Conservation (phyloP, 23 tunicate genomes). For the Trididemnum miniatum region DNA sequence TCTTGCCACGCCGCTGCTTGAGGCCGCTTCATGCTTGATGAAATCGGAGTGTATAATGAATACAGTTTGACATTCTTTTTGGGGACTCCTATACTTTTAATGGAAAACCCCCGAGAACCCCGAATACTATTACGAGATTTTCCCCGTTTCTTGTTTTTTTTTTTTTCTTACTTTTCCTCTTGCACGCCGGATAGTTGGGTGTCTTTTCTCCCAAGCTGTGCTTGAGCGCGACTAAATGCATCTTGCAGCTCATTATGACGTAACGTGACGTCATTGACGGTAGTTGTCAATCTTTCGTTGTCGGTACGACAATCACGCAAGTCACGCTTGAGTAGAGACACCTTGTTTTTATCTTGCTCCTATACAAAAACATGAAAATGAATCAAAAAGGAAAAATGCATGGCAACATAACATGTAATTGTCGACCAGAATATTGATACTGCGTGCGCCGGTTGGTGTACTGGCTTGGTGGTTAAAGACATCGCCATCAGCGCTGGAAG, state of each 20-base stretch:
- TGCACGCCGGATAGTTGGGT: slow-evolving; percentile 46
- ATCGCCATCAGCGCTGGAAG: too few relatives aligned
- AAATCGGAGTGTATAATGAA: too few relatives aligned
- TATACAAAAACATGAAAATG: background rate
- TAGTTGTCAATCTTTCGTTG: slow-evolving; percentile 69
- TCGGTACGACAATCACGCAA: slow-evolving; percentile 64
- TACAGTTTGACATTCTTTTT: too few relatives aligned
- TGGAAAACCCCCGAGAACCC: too few relatives aligned
- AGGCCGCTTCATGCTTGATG: too few relatives aligned
- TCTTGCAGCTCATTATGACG: slow-evolving; percentile 65
- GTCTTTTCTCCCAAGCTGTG: slow-evolving; percentile 85
- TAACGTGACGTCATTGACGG: slow-evolving; percentile 52
- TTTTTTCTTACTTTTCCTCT: slow-evolving; percentile 51
- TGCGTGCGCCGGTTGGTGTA: too few relatives aligned
- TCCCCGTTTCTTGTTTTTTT: too few relatives aligned
- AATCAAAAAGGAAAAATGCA: background rate
- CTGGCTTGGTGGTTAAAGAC: too few relatives aligned
- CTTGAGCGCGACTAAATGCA: slow-evolving; percentile 48
- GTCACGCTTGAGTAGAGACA: slow-evolving; percentile 49
- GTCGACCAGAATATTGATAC: background rate
- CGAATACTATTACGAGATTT: too few relatives aligned
- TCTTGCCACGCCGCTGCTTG: too few relatives aligned
- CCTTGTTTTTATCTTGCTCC: slow-evolving; percentile 69
- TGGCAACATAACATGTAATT: background rate
- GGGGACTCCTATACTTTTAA: too few relatives aligned